Evolutionary conservation across 2,888 invertebrate genomes (phyloP), one percentile per base, ranked within the genome.

Genomic region (Pammene aurita): DNA sequence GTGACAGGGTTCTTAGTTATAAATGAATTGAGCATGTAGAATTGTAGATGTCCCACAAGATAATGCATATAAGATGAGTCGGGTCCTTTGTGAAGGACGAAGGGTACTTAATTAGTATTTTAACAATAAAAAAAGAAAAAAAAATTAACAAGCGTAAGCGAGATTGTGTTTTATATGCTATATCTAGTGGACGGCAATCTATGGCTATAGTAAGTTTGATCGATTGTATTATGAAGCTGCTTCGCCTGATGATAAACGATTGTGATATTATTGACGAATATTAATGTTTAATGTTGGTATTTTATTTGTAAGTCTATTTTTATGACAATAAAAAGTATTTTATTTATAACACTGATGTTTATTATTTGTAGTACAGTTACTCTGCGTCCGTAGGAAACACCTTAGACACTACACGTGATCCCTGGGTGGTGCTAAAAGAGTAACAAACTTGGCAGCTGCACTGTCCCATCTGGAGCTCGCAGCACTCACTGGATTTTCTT

Each of bases 221-320:
- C 34, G 34, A 62, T 6, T 56, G 57, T 58, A 66, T 44, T 58
- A 55, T 41, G 13, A 18, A 41, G 18, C 18, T 35, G 61, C 18
- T 35, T 71, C 75, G 75, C 77, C 76, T 76, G 66, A 71, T 73
- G 76, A 80, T 74, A 72, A 74, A 72, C 75, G 74, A 82, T 76
- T 84, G 84, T 85, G 84, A 84, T 84, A 85, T 79, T 78, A 74
- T 64, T 75, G 74, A 77, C 75, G 75, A 78, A 76, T 68, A 63
- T 78, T 78, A 66, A 63, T 66, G 77, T 73, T 75, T 78, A 80
- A 72, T 71, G 71, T 75, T 77, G 81, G 84, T 82, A 84, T 84
- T 84, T 77, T 84, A 84, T 77, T 73, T 62, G 74, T 82, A 83
- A 75, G 78, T 77, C 74, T 67, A 61, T 60, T 61, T 55, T 67